Evolutionary conservation across 2,888 invertebrate species (phyloP).

Genomic region (Papilio demoleus): DNA sequence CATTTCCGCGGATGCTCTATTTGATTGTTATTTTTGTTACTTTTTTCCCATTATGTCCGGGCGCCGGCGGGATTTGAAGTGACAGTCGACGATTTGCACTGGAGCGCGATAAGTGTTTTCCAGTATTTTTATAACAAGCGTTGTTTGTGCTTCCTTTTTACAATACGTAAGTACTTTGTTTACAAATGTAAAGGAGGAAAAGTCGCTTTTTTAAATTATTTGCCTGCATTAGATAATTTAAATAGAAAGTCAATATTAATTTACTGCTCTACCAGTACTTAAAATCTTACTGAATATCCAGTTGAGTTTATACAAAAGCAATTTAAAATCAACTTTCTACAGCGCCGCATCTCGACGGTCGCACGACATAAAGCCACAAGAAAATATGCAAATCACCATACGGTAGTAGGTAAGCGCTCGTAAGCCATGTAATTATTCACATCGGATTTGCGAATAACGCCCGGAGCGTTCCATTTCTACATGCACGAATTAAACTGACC

Average conservation of each 20-base stretch:
- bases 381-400: constrained; percentile 83
- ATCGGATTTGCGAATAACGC: constrained; percentile 81
- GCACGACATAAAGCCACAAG: constrained; percentile 71
- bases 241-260: not conserved
- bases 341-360: constrained; percentile 39
- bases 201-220: constrained; percentile 13
- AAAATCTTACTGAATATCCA: not conserved
- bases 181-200: constrained; percentile 43
- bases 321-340: constrained; percentile 20
- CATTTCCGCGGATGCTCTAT: constrained; percentile 82
- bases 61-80: constrained; percentile 76
- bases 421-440: constrained; percentile 84
- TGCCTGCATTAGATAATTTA: not conserved
- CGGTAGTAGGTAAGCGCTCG: constrained; percentile 82
- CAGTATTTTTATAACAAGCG: constrained; percentile 77
- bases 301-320: constrained; percentile 14
- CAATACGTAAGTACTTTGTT: constrained; percentile 56
- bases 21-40: constrained; percentile 83
- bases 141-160: constrained; percentile 71
- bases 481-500: constrained; percentile 79
- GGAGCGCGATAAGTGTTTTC: constrained; percentile 81
- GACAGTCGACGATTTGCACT: constrained; percentile 82
- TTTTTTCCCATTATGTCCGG: constrained; percentile 72
- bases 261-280: not conserved
- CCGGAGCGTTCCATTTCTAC: constrained; percentile 76